Conservation (phyloP, 2,888 invertebrate genomes). For the Thelaira solivaga region DNA sequence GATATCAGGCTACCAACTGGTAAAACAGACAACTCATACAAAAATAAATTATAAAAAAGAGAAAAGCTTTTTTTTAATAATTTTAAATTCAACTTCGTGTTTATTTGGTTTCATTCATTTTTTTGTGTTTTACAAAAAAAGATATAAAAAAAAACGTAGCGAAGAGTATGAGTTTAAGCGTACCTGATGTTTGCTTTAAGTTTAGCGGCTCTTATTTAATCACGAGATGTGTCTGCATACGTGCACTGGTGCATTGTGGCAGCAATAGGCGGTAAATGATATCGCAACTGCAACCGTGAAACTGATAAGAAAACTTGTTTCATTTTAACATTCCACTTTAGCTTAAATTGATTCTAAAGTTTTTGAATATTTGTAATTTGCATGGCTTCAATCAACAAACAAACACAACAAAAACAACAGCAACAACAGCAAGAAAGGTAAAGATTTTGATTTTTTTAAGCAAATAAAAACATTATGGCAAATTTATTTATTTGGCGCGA, state of each 20-base stretch:
- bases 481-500: slow-evolving; percentile 45
- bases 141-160: background rate
- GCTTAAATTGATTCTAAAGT: slow-evolving; percentile 34
- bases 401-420: too few species aligned
- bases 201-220: slow-evolving; percentile 52
- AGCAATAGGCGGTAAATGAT: slow-evolving; percentile 57
- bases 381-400: slow-evolving; percentile 17
- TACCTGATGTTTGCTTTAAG: slow-evolving; percentile 43
- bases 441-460: background rate
- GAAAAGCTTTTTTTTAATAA: too few species aligned
- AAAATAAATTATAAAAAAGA: too few species aligned
- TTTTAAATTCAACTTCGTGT: slow-evolving; percentile 1
- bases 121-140: background rate
- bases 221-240: slow-evolving; percentile 49
- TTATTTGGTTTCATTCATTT: too few species aligned
- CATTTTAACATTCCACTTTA: slow-evolving; percentile 32
- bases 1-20: too few species aligned
- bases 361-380: slow-evolving; percentile 48
- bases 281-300: slow-evolving; percentile 65
- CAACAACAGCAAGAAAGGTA: background rate
- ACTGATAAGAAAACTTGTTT: slow-evolving; percentile 64
- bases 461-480: slow-evolving; percentile 37
- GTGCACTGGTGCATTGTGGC: slow-evolving; percentile 35
- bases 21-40: too few species aligned
- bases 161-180: slow-evolving; percentile 26